These are phyloP conservation scores for Brachionus rubens DNA, from an alignment of 1,140 invertebrate species.

Conservation along the genomic window DNA sequence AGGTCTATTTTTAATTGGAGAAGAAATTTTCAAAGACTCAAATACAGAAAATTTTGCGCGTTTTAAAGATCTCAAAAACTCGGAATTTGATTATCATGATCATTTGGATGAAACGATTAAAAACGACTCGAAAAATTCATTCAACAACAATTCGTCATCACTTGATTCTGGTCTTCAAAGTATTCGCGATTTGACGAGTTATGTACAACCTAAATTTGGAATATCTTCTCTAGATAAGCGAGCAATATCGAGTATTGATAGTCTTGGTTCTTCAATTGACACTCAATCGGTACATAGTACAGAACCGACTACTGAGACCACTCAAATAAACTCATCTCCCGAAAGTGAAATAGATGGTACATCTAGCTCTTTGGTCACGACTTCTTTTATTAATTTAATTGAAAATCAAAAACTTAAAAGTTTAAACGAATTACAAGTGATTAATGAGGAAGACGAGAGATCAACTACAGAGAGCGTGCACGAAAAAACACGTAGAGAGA, in stretches of 20 bases:
- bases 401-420: constrained; percentile 23
- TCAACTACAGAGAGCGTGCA: not conserved
- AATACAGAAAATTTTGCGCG: not conserved
- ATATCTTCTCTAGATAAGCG: not conserved
- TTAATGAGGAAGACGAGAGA: constrained; percentile 21
- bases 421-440: constrained; percentile 1
- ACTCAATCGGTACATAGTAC: not conserved
- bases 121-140: not conserved
- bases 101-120: not conserved
- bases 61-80: constrained; percentile 30
- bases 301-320: not conserved
- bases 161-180: constrained; percentile 31
- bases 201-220: not conserved
- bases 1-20: constrained; percentile 26
- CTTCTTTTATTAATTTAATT: not conserved
- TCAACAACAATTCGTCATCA: not conserved
- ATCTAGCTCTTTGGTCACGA: no score
- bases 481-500: not conserved
- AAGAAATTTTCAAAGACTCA: constrained; percentile 40
- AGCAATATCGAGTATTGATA: not conserved
- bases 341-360: not conserved
- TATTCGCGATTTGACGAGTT: not conserved
- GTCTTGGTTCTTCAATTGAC: not conserved
- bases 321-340: not conserved
- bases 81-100: constrained; percentile 1